A percentile compares a stretch with the other conserved stretches of the same genome.
Conservation (phyloP, 2,888 invertebrate genomes). For the Microplitis deprimator region DNA sequence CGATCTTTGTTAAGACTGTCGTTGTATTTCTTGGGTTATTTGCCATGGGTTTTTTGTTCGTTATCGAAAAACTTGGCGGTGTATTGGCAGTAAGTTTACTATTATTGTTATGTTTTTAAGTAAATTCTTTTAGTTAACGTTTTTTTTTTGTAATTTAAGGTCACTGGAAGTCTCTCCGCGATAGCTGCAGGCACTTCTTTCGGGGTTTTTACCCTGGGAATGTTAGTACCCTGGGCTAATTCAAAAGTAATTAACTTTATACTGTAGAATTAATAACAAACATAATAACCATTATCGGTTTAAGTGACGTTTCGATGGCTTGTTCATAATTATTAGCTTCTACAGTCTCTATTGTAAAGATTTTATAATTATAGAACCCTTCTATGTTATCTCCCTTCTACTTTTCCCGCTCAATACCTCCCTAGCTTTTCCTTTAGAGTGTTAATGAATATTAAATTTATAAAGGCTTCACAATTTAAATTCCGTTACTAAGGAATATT, state of each 20-base stretch:
- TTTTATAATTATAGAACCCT: neutral
- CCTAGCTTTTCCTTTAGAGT: neutral
- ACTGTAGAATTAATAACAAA: neutral
- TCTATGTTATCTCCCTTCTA: neutral
- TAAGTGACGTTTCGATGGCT: neutral
- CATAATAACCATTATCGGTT: neutral
- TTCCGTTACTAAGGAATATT: neutral
- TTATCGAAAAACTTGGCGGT: conserved; percentile 84
- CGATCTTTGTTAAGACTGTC: conserved; percentile 77
- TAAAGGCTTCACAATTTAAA: neutral
- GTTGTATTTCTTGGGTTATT: conserved; percentile 78
- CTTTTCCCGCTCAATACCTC: neutral
- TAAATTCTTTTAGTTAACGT: neutral
- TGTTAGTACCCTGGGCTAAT: conserved; percentile 86
- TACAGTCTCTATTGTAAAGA: neutral
- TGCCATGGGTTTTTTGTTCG: conserved; percentile 78
- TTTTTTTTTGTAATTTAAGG: conserved; percentile 63
- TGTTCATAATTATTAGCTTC: neutral
- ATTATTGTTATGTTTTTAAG: neutral
- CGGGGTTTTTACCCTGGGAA: conserved; percentile 87
- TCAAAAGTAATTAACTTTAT: conserved; percentile 74
- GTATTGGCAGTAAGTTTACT: conserved; percentile 78
- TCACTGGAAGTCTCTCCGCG: conserved; percentile 84
- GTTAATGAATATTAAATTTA: neutral
- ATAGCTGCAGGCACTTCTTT: conserved; percentile 88